Evolutionary conservation across 1,140 invertebrate species (phyloP).

Genomic region (Cylas formicarius): DNA sequence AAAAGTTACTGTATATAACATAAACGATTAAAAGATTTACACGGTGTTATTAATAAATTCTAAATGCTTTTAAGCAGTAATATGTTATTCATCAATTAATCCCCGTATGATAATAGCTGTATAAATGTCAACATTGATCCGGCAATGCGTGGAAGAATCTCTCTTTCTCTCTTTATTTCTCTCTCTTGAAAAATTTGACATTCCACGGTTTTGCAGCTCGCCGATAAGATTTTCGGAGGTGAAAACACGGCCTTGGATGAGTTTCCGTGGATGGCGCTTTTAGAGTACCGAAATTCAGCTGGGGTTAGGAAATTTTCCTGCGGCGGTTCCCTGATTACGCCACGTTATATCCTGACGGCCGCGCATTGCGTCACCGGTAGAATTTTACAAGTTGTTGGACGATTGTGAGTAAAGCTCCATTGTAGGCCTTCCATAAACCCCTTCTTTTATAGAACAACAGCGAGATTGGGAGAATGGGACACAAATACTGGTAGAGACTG

Average conservation of each 20-base stretch:
- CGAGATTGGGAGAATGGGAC: slow-evolving; percentile 59
- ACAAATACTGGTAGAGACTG: slow-evolving; percentile 51
- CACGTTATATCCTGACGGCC: slow-evolving; percentile 48
- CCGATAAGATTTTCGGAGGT: slow-evolving; percentile 45
- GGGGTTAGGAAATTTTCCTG: slow-evolving; percentile 42
- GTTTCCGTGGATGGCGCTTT: slow-evolving; percentile 64
- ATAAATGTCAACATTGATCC: too few species aligned
- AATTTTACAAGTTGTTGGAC: slow-evolving; percentile 26
- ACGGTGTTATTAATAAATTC: too few species aligned
- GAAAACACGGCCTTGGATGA: slow-evolving; percentile 47
- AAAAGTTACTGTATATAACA: too few species aligned
- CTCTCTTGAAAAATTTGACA: too few species aligned
- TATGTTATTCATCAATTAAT: too few species aligned
- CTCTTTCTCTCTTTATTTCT: too few species aligned
- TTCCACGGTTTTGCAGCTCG: slow-evolving; percentile 25
- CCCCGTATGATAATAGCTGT: too few species aligned
- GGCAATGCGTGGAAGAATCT: too few species aligned
- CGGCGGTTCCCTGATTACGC: slow-evolving; percentile 46
- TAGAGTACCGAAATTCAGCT: slow-evolving; percentile 50
- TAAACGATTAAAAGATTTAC: too few species aligned
- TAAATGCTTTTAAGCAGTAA: too few species aligned
- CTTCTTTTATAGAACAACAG: slow-evolving; percentile 41
- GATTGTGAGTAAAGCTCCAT: slow-evolving; percentile 29
- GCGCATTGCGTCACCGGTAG: slow-evolving; percentile 47
- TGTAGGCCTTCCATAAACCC: neutral